A percentile compares a stretch with the other conserved stretches of the same genome.
phyloP scores from a whole-genome alignment of 2,797 vertebrate species.

The Tapirus indicus region DNA sequence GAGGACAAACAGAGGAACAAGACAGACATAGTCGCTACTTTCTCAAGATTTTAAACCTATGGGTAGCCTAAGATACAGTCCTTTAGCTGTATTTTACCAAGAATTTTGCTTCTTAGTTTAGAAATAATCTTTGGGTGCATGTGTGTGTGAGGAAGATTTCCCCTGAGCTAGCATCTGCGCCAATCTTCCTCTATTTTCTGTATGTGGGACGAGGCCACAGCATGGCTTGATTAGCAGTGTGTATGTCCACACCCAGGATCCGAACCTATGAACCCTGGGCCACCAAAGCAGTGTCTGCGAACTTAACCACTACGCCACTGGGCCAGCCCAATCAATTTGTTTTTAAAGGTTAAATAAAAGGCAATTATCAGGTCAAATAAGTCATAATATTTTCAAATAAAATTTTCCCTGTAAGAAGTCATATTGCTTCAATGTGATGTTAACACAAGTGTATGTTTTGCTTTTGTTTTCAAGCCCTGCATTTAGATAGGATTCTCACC shows the following conservation, averaged over 20 bases:
- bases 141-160: too few species aligned
- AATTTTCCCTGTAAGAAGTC: background rate
- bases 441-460: background rate
- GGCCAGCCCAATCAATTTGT: background rate
- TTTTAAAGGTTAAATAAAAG: background rate
- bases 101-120: background rate
- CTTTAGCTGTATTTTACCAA: background rate
- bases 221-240: too few species aligned
- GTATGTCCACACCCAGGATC: too few species aligned
- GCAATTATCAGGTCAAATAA: background rate
- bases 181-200: too few species aligned
- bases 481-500: background rate
- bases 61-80: background rate
- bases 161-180: too few species aligned
- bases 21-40: background rate
- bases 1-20: background rate
- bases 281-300: too few species aligned
- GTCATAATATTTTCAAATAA: background rate
- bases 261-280: too few species aligned
- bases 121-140: background rate
- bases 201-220: too few species aligned
- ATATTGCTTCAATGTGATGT: background rate
- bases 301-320: too few species aligned
- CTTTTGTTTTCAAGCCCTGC: background rate
- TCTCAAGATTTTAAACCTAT: background rate